These are phyloP conservation scores for Malurus melanocephalus DNA, from an alignment of 2,113 vertebrate species.

Conservation along the genomic window DNA sequence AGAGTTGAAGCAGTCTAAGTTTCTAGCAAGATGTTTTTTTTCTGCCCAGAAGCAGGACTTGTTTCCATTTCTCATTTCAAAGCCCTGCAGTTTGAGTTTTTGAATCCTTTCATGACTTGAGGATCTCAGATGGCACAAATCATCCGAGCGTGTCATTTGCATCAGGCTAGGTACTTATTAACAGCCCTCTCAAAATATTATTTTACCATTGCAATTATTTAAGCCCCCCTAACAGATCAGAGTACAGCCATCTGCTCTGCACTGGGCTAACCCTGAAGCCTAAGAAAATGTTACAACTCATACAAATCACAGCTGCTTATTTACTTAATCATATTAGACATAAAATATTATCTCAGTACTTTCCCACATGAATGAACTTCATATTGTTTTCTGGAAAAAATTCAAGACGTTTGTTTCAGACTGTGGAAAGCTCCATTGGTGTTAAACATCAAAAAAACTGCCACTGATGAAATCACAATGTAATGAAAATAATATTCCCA, in stretches of 20 bases:
- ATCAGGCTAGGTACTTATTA: not conserved
- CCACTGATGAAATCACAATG: slow-evolving; percentile 4
- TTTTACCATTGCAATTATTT: not conserved
- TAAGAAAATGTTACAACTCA: not conserved
- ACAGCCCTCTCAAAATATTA: not conserved
- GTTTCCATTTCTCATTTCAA: not conserved
- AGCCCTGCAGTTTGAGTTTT: not conserved
- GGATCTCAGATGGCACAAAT: not conserved
- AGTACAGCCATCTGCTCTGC: slow-evolving; percentile 2
- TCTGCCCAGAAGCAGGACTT: not conserved
- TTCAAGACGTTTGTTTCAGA: not conserved
- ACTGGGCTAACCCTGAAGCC: not conserved
- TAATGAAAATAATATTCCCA: not conserved
- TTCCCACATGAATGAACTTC: not conserved
- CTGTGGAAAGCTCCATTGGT: not conserved
- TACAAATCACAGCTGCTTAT: not conserved
- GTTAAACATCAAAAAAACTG: not conserved
- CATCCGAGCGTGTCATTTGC: not conserved
- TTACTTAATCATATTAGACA: slow-evolving; percentile 34
- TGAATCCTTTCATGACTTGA: not conserved
- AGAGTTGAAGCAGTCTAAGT: not conserved
- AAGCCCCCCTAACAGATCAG: not conserved
- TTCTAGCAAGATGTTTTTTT: not conserved
- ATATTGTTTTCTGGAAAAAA: slow-evolving; percentile 5
- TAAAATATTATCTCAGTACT: not conserved